Conservation (phyloP, 1,140 invertebrate genomes). For the Batillaria attramentaria region DNA sequence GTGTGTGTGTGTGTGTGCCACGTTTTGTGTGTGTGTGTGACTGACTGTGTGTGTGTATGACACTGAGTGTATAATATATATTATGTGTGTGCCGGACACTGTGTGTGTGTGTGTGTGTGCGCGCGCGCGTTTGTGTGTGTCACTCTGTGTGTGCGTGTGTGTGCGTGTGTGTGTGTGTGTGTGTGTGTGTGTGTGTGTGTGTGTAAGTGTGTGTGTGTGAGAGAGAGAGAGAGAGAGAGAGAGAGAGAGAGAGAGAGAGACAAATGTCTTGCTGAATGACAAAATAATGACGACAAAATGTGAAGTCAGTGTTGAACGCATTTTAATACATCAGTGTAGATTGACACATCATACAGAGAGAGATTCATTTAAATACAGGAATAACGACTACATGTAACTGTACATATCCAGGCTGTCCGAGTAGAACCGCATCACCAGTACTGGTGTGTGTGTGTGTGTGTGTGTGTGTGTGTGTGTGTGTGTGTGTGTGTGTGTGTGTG, state of each 20-base stretch:
- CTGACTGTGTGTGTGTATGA: background rate
- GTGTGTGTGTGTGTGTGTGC: background rate
- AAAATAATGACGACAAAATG: background rate
- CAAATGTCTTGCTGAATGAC: background rate
- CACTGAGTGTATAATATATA: background rate
- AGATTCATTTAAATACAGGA: background rate
- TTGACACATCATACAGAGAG: background rate
- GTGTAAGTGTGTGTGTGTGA: background rate
- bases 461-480: conserved; percentile 3
- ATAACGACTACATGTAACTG: background rate
- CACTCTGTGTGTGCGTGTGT: background rate
- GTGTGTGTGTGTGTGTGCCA: conserved; percentile 12
- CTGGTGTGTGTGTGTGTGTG: conserved; percentile 13
- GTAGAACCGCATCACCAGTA: background rate
- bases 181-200: background rate
- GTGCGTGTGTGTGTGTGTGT: conserved; percentile 16
- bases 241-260: conserved; percentile 12
- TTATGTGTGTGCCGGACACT: background rate
- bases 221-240: background rate
- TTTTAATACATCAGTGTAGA: background rate
- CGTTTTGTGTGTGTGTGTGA: conserved; percentile 4
- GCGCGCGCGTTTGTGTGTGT: background rate
- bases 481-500: conserved; percentile 15
- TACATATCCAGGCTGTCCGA: background rate
- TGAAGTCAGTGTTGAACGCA: background rate